phyloP scores from a whole-genome alignment of 1,140 invertebrate species.

The Cydia splendana region DNA sequence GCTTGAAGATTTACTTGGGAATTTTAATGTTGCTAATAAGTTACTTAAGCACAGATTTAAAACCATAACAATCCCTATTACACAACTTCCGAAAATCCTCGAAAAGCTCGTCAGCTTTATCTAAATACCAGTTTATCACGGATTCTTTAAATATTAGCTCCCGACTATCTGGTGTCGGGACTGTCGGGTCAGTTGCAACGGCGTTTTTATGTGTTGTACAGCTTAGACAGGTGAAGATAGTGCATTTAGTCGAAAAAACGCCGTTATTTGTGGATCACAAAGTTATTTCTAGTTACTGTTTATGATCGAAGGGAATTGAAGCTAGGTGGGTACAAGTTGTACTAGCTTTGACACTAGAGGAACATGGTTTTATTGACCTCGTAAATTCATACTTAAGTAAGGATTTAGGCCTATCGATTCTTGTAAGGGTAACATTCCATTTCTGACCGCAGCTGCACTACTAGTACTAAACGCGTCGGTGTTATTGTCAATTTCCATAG shows the following conservation, averaged over 20 bases:
- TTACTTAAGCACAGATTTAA: background rate
- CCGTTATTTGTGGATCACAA: too few species aligned
- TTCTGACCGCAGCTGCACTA: too few species aligned
- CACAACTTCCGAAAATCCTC: slow-evolving; percentile 12
- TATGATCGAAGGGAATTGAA: too few species aligned
- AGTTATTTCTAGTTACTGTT: background rate
- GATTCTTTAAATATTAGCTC: slow-evolving; percentile 71
- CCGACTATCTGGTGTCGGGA: slow-evolving; percentile 50
- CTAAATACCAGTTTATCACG: slow-evolving; percentile 55
- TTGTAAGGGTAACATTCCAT: too few species aligned
- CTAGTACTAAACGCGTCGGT: too few species aligned
- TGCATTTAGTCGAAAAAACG: background rate
- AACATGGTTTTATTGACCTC: too few species aligned
- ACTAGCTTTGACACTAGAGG: background rate
- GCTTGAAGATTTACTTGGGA: too few species aligned
- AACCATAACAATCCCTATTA: background rate
- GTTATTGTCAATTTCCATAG: too few species aligned
- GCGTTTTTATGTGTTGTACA: slow-evolving; percentile 42
- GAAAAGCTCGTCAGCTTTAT: slow-evolving; percentile 43
- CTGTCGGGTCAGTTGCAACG: slow-evolving; percentile 42
- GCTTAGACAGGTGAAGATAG: slow-evolving; percentile 1
- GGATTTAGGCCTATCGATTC: too few species aligned
- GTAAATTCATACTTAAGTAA: background rate
- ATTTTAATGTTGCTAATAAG: background rate
- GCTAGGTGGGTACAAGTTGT: background rate